A percentile compares a stretch with the other conserved stretches of the same genome.
These are phyloP conservation scores for Ganaspis sp. DNA, from an alignment of 1,140 invertebrate genomes.

Conservation along the genomic window DNA sequence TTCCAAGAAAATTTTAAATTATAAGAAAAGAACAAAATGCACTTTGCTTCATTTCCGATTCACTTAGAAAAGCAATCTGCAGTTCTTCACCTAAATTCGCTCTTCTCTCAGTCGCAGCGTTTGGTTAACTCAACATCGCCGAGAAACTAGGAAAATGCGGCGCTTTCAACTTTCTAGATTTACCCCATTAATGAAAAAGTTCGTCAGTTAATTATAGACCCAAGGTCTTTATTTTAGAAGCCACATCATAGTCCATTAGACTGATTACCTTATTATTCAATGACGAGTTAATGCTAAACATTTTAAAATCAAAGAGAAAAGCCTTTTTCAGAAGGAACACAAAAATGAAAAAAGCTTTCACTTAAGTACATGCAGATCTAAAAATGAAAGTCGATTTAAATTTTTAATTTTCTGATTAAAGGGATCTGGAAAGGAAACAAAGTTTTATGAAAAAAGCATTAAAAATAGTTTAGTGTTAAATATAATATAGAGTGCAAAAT, in stretches of 20 bases:
- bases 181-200: background rate
- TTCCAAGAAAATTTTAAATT: background rate
- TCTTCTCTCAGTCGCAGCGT: background rate
- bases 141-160: background rate
- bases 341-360: too few species aligned
- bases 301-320: background rate
- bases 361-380: too few species aligned
- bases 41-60: conserved; percentile 23
- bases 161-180: conserved; percentile 17
- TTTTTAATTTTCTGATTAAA: too few species aligned
- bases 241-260: background rate
- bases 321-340: too few species aligned
- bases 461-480: too few species aligned
- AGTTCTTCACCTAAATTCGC: conserved; percentile 13
- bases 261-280: background rate
- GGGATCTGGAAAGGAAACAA: too few species aligned
- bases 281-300: background rate
- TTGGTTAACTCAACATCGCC: conserved; percentile 1
- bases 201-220: background rate
- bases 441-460: too few species aligned
- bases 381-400: too few species aligned
- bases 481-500: too few species aligned
- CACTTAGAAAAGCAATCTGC: conserved; percentile 27
- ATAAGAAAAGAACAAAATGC: background rate
- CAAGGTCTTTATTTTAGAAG: conserved; percentile 1